These are phyloP conservation scores for Cantharis flavilabris DNA, from an alignment of 2,888 invertebrate genomes.

Conservation along the genomic window DNA sequence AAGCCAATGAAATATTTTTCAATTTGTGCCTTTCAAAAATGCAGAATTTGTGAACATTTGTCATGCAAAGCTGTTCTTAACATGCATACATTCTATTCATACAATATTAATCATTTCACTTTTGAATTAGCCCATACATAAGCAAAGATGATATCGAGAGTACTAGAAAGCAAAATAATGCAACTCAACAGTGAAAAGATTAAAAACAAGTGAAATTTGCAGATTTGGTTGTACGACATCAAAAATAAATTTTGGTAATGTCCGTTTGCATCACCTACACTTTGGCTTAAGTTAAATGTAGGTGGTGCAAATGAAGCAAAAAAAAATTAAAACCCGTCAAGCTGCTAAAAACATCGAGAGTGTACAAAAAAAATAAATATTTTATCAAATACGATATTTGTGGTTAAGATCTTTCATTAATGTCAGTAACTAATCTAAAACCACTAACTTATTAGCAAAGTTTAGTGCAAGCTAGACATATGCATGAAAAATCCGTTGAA, in stretches of 20 bases:
- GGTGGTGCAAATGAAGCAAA: background rate
- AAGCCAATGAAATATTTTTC: background rate
- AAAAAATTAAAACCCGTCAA: background rate
- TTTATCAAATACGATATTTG: background rate
- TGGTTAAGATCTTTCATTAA: background rate
- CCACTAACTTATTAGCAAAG: background rate
- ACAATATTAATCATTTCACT: background rate
- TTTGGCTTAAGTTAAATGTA: no score
- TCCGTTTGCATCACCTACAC: no score
- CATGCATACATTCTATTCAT: background rate
- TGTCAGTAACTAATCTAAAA: background rate
- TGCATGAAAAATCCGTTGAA: background rate
- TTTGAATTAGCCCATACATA: background rate
- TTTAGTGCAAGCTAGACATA: background rate
- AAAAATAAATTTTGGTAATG: background rate
- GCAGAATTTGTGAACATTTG: background rate
- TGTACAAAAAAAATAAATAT: background rate
- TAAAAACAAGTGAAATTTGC: background rate
- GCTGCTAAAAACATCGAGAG: background rate
- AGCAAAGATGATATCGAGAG: background rate
- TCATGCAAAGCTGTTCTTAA: background rate
- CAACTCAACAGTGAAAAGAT: background rate
- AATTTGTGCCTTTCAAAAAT: background rate
- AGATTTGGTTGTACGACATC: background rate
- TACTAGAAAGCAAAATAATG: background rate